phyloP scores from a whole-genome alignment of 1,140 invertebrate species.

The Drosophila ironensis region DNA sequence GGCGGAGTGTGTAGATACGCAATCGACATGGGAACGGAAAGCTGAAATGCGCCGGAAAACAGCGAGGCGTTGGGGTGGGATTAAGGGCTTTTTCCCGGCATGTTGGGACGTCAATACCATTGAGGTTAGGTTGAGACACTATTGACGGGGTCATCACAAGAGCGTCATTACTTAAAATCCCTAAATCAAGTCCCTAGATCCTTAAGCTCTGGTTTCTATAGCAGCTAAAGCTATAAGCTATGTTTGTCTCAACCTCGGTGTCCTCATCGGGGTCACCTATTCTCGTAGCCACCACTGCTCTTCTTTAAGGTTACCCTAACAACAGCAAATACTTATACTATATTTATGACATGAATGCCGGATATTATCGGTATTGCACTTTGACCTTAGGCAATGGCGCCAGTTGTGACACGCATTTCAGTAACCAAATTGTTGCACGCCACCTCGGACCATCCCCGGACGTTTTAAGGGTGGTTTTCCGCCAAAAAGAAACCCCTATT shows the following conservation, averaged over 20 bases:
- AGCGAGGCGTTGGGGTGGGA: not conserved
- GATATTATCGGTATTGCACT: slow-evolving; percentile 33
- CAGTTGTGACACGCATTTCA: slow-evolving; percentile 27
- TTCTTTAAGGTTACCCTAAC: too few relatives aligned
- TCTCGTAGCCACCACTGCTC: too few relatives aligned
- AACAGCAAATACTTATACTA: not conserved
- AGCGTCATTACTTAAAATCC: too few relatives aligned
- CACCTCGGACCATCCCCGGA: too few relatives aligned
- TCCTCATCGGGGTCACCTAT: too few relatives aligned
- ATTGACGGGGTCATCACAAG: too few relatives aligned
- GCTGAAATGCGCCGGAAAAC: not conserved
- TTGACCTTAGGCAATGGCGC: slow-evolving; percentile 50
- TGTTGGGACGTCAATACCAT: too few relatives aligned
- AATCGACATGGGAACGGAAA: not conserved
- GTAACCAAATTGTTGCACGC: slow-evolving; percentile 40
- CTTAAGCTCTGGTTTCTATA: too few relatives aligned
- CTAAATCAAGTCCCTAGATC: too few relatives aligned
- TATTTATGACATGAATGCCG: slow-evolving; percentile 34
- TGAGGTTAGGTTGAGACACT: too few relatives aligned
- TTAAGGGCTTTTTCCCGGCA: not conserved
- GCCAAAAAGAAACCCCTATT: slow-evolving; percentile 8
- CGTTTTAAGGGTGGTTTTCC: not conserved
- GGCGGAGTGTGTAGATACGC: slow-evolving; percentile 4
- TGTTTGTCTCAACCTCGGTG: too few relatives aligned
- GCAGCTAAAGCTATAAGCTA: too few relatives aligned